Evolutionary conservation across 2,113 vertebrate species (phyloP), one percentile per base, ranked within the genome.

Genomic region (Sitta europaea): DNA sequence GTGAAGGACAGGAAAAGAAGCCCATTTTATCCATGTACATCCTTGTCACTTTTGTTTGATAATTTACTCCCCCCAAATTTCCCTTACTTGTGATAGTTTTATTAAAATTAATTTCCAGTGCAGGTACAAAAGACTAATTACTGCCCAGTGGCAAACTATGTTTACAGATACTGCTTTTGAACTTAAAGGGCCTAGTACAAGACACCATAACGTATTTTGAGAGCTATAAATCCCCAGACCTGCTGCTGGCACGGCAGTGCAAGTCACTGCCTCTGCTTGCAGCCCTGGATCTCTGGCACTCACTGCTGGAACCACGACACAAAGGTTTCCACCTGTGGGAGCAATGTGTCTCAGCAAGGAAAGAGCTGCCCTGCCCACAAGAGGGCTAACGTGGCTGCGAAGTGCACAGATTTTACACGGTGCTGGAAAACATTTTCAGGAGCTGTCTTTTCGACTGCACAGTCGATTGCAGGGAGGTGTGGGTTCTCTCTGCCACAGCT

Each of bases 391-490:
- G 0, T 28, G 8, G 4, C 8, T 71, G 13, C 43, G 75, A 78
- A 48, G 8, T 12, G 14, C 14, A 25, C 7, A 36, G 36, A 22
- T 57, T 45, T 43, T 25, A 50, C 7, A 3, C 0, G 0, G 24
- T 57, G 15, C 53, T 50, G 33, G 36, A 81, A 71, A 78, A 45
- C 3, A 10, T 50, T 38, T 50, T 45, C 29, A 67, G 33, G 42
- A 47, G 1, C 14, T n/a, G 14, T 6, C 12, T 42, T 77, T 77
- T 66, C 66, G 15, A 22, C 38, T 35, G 23, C 28, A 36, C 14
- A 17, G 29, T 12, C 5, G 7, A 79, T 54, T 66, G 13, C 20
- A 87, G 38, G 55, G 19, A 58, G 14, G 6, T 71, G 18, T 24
- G 61, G 21, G 15, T 8, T 81, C 35, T 28, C 24, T 57, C 36